Conservation (phyloP, 2,888 invertebrate species). For the Epirrita christyi region DNA sequence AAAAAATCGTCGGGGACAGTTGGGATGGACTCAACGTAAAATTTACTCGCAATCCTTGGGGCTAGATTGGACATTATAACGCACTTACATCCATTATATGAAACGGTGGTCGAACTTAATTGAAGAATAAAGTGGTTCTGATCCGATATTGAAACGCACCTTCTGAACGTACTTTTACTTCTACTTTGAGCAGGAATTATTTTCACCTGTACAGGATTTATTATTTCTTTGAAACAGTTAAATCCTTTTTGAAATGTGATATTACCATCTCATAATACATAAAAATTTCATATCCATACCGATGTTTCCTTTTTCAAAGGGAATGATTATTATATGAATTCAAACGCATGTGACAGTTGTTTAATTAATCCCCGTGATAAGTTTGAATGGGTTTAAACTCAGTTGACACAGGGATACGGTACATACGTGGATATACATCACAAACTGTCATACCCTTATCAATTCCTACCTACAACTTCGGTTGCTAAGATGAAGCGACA, state of each 20-base stretch:
- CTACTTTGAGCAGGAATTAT: neutral
- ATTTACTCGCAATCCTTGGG: conserved; percentile 68
- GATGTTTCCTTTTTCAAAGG: neutral
- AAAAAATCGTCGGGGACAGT: conserved; percentile 79
- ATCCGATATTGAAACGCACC: neutral
- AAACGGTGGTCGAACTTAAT: conserved; percentile 43
- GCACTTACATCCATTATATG: conserved; percentile 54
- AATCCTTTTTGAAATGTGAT: neutral
- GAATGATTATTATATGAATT: conserved; percentile 11
- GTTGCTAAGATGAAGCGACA: conserved; percentile 51
- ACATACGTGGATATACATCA: conserved; percentile 45
- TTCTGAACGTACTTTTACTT: neutral
- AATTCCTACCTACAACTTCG: conserved; percentile 49
- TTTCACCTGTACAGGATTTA: neutral
- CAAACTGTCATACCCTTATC: conserved; percentile 66
- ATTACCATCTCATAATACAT: too few relatives aligned
- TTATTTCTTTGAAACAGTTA: neutral
- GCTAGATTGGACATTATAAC: conserved; percentile 68
- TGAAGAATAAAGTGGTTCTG: conserved; percentile 33
- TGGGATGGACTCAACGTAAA: conserved; percentile 73
- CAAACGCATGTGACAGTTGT: conserved; percentile 30
- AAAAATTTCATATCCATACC: neutral
- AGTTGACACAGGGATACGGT: conserved; percentile 38
- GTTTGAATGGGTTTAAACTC: conserved; percentile 42
- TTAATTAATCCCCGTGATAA: conserved; percentile 40